A percentile compares a stretch with the other conserved stretches of the same genome.
Conservation (phyloP, 1,140 invertebrate genomes). For the Medauroidea extradentata region DNA sequence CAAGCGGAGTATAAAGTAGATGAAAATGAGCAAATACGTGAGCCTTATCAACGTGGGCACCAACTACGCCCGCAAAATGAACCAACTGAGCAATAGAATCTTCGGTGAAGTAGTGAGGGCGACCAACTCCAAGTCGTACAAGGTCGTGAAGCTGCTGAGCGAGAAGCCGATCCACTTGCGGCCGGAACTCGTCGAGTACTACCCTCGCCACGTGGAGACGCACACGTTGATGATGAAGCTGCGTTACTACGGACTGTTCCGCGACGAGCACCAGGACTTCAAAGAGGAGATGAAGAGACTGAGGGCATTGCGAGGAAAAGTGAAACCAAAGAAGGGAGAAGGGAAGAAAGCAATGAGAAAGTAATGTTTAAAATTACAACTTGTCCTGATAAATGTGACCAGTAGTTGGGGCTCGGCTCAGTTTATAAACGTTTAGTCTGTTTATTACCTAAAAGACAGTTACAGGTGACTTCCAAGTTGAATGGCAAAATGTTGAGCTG, state of each 20-base stretch:
- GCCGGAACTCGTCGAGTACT: constrained; percentile 74
- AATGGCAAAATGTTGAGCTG: no score
- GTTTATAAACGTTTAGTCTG: no score
- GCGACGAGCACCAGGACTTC: constrained; percentile 91
- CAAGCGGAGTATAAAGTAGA: no score
- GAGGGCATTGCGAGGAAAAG: constrained; percentile 71
- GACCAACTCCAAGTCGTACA: constrained; percentile 60
- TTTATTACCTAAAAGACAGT: no score
- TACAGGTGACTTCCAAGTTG: no score
- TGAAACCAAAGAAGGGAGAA: constrained; percentile 6
- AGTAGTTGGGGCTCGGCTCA: no score
- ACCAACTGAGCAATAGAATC: constrained; percentile 77
- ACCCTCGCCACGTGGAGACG: constrained; percentile 78
- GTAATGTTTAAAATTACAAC: background rate
- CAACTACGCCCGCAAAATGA: constrained; percentile 81
- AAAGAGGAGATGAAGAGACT: constrained; percentile 82
- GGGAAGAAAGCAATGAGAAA: constrained; percentile 7
- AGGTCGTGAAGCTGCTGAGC: constrained; percentile 76
- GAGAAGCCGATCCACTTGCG: constrained; percentile 70
- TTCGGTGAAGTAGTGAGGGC: constrained; percentile 82
- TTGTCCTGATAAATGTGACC: no score
- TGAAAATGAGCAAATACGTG: constrained; percentile 57
- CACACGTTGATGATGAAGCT: constrained; percentile 64
- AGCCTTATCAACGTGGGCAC: constrained; percentile 63
- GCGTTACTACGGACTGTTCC: constrained; percentile 70